Evolutionary conservation across 2,888 invertebrate species (phyloP), one percentile per base, ranked within the genome.

Genomic region (Ophioninae sp.): DNA sequence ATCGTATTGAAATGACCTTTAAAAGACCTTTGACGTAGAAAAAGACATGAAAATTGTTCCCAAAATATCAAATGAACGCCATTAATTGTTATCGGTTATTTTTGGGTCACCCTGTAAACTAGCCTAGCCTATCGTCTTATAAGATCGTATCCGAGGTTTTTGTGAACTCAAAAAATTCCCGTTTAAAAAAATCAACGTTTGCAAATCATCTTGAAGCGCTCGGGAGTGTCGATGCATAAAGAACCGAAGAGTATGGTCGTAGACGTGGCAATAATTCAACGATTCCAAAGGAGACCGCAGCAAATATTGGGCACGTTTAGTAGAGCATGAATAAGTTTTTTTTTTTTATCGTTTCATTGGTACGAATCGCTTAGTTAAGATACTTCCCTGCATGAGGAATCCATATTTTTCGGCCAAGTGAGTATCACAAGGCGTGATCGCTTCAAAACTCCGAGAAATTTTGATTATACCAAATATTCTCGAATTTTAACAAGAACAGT

Each of bases 151-250:
- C 17, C 41, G 17, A 13, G 13, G 58, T 79, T 79, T 79, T 65
- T 65, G 71, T 41, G 65, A 79, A 79, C 59, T 13, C 30, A 17
- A n/a, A 2, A 79, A 17, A 79, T 71, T 41, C 58, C n/a, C 39
- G 61, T 13, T 67, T 56, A 51, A 51, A 51, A 51, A 51, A 51
- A 51, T 17, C 51, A 6, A 51, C 51, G 51, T 10, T 37, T 37
- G 3, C 5, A 58, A 37, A 30, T 58, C 39, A 9, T 37, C 68
- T 68, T 39, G 13, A 68, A 41, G 44, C 44, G 23, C 51, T 44
- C 23, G 56, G 30, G 56, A 69, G 23, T 69, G 51, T 56, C 51
- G 30, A 56, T 56, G 51, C 56, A 23, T 23, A 56, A 30, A 51
- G 51, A 0, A 37, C 2, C 7, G 13, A 20, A 0, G 17, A 7